phyloP scores from a whole-genome alignment of 2,113 vertebrate species.

The Chrysemys picta region DNA sequence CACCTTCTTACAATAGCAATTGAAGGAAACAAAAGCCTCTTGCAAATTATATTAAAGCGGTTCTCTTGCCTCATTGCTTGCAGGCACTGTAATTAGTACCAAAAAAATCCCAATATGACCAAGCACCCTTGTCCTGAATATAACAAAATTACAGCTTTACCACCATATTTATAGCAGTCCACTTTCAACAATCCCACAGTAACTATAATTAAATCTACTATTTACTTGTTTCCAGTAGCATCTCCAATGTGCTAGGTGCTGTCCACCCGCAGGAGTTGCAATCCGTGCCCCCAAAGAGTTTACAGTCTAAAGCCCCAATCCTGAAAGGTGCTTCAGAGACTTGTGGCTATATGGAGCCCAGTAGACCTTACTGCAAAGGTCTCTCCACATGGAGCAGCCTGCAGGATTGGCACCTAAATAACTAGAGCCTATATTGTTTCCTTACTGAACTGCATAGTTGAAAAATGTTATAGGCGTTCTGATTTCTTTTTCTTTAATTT shows the following conservation, averaged over 20 bases:
- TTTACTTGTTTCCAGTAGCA: background rate
- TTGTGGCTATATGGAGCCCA: background rate
- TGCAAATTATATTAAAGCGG: conserved; percentile 49
- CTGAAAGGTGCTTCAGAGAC: background rate
- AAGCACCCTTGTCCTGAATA: background rate
- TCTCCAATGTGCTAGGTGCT: background rate
- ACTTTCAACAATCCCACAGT: background rate
- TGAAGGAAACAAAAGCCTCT: conserved; percentile 45
- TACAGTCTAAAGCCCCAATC: background rate
- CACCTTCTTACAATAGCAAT: conserved; percentile 36
- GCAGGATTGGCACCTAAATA: background rate
- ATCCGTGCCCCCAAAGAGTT: background rate
- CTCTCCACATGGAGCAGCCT: background rate
- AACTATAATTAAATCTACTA: background rate
- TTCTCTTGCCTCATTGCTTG: background rate
- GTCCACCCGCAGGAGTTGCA: background rate
- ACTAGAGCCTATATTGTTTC: background rate
- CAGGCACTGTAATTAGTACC: background rate
- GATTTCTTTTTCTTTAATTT: background rate
- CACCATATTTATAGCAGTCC: background rate
- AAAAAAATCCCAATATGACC: background rate
- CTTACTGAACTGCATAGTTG: background rate
- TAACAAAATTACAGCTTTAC: background rate
- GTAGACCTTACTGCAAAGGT: background rate
- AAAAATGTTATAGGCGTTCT: conserved; percentile 2